These are phyloP conservation scores for Drosophila arawakana DNA, from an alignment of 1,140 invertebrate genomes.

Conservation along the genomic window DNA sequence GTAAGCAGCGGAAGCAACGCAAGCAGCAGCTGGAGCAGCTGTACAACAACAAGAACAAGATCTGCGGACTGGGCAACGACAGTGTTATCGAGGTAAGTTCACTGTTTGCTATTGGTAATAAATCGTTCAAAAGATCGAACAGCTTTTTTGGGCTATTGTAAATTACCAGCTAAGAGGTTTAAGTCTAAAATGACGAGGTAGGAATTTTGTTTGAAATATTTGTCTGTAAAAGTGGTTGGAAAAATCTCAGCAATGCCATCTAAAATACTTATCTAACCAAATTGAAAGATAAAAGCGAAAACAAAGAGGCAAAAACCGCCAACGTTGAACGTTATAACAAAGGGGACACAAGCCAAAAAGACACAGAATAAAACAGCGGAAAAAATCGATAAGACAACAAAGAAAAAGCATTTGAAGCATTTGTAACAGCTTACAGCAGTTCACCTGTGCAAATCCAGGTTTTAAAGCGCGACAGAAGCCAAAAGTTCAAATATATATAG, in stretches of 20 bases:
- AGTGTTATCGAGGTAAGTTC: conserved; percentile 76
- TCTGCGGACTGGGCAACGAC: conserved; percentile 75
- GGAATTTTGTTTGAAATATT: too few species aligned
- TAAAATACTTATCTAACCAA: conserved; percentile 21
- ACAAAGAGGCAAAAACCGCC: conserved; percentile 29
- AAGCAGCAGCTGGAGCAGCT: conserved; percentile 58
- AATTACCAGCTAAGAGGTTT: too few species aligned
- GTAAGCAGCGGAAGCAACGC: conserved; percentile 48
- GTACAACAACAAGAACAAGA: conserved; percentile 61
- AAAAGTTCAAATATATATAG: conserved; percentile 30
- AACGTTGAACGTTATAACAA: conserved; percentile 15
- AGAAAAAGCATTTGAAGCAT: conserved; percentile 45
- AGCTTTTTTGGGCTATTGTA: not conserved
- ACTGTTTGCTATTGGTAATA: conserved; percentile 27
- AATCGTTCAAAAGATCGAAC: conserved; percentile 6
- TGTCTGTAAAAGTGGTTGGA: not conserved
- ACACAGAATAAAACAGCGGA: not conserved
- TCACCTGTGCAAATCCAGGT: conserved; percentile 25
- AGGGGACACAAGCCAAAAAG: conserved; percentile 13
- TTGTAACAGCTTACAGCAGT: conserved; percentile 30
- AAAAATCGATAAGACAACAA: conserved; percentile 67
- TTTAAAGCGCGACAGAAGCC: conserved; percentile 11
- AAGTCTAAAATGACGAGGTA: too few species aligned
- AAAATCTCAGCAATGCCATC: conserved; percentile 37
- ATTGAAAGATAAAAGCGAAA: conserved; percentile 47